These are phyloP conservation scores for Meandrusa payeni DNA, from an alignment of 2,888 invertebrate genomes.

Conservation along the genomic window DNA sequence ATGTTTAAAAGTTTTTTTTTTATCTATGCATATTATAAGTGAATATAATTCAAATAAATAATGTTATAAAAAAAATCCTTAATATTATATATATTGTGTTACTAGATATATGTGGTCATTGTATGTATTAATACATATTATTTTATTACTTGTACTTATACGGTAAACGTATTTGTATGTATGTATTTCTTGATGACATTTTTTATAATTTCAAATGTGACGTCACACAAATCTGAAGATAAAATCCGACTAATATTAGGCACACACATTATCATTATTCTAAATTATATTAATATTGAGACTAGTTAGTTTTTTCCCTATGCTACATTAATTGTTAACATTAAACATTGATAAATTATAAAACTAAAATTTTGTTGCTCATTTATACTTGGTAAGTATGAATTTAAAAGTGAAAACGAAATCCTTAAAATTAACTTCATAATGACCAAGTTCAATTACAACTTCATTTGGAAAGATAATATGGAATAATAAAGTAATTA, in stretches of 20 bases:
- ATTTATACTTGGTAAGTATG: conserved; percentile 74
- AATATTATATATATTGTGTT: background rate
- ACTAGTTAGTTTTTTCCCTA: conserved; percentile 78
- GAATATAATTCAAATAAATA: conserved; percentile 2
- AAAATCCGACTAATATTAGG: conserved; percentile 52
- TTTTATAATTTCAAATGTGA: too few species aligned
- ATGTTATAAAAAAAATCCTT: background rate
- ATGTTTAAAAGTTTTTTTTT: too few species aligned
- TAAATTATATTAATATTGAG: conserved; percentile 69
- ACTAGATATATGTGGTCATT: background rate
- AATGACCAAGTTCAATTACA: conserved; percentile 23
- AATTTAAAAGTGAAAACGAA: conserved; percentile 47
- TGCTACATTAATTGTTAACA: conserved; percentile 50
- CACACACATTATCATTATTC: conserved; percentile 72
- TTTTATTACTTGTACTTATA: conserved; percentile 24
- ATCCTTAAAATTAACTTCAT: conserved; percentile 49
- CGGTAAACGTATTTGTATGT: too few species aligned
- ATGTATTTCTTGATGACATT: too few species aligned
- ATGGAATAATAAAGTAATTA: conserved; percentile 7
- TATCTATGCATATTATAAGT: too few species aligned
- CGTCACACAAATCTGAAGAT: background rate
- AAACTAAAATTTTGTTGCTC: conserved; percentile 51
- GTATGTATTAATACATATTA: background rate
- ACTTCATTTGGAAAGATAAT: conserved; percentile 16
- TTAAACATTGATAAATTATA: conserved; percentile 25